phyloP scores from a whole-genome alignment of 2,113 vertebrate genomes.

The Oreotrochilus melanogaster region DNA sequence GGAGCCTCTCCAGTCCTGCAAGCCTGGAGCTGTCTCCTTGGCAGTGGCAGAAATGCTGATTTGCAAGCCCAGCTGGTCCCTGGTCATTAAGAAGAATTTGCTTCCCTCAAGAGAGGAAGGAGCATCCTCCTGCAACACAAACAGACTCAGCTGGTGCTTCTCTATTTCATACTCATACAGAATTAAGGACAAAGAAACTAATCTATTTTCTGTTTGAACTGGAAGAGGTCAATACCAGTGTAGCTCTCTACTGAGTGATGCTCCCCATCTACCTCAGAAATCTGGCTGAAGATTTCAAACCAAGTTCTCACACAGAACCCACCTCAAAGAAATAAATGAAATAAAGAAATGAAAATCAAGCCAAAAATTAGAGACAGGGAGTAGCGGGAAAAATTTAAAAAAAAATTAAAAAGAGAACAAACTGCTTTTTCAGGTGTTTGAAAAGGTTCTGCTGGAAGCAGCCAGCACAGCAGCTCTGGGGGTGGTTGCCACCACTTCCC shows the following conservation, averaged over 20 bases:
- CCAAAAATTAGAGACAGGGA: background rate
- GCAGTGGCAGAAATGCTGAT: background rate
- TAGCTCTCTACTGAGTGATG: background rate
- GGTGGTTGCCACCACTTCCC: background rate
- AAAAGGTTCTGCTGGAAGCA: background rate
- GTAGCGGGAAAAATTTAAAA: too few relatives aligned
- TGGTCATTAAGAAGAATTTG: background rate
- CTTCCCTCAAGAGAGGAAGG: background rate
- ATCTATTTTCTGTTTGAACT: background rate
- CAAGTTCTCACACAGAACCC: background rate
- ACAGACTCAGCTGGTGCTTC: background rate
- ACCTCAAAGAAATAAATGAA: background rate
- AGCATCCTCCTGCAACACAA: background rate
- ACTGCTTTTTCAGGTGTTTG: background rate
- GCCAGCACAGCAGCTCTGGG: background rate
- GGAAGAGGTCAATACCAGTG: background rate
- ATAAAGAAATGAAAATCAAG: background rate
- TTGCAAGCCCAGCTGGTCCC: background rate
- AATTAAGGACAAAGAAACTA: background rate
- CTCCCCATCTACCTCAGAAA: background rate
- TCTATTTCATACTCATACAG: background rate
- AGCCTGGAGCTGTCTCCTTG: background rate
- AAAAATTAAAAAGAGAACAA: background rate
- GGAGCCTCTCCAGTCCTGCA: background rate
- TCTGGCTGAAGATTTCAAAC: background rate